Base-by-base conservation (phyloP, 2,797 vertebrate species). In the Eremophila alpestris region DNA sequence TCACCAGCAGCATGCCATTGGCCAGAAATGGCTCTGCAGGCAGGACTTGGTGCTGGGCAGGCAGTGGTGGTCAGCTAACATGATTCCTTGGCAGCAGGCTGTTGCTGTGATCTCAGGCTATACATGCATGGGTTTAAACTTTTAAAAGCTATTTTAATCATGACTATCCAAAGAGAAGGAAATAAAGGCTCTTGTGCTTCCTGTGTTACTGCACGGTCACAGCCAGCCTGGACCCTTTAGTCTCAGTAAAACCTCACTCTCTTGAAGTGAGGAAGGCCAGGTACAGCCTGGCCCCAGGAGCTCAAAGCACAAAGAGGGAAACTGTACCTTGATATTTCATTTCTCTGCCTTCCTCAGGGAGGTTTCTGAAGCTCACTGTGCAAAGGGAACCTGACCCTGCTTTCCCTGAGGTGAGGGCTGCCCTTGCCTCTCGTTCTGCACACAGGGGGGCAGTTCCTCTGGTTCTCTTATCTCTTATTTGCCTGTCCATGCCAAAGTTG, bases 381-480 rank as follows among this genome's bases (percentile, higher is more conserved):
- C 52, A 83, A 27, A 43, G 43, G n/a, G 30, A 69, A 87, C 27
- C 38, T 86, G 29, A 10, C 23, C 20, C 36, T 75, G 30, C 27
- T 43, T 75, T 81, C 48, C 36, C 30, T 2, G 3, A 18, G 32
- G 16, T 30, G 16, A 19, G 30, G 51, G 46, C 56, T 64, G 49
- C 32, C 30, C 76, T 80, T 89, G 32, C n/a, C 65, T 87, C 46
- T 77, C 43, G 62, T 64, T 80, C 71, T 94, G 36, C 54, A 68
- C 30, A 52, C 30, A 36, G 34, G 43, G 51, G 32, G 32, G 46
- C 19, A 83, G 46, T 45, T 88, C 34, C 45, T 91, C 46, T 85
- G 24, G 14, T 65, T 62, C 58, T 86, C 43, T 91, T 91, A 83
- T 90, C 85, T 89, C 38, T 70, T 80, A 63, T 85, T 90, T 93